Evolutionary conservation across 2,113 vertebrate species (phyloP), one percentile per base, ranked within the genome.

Genomic region (Tichodroma muraria): DNA sequence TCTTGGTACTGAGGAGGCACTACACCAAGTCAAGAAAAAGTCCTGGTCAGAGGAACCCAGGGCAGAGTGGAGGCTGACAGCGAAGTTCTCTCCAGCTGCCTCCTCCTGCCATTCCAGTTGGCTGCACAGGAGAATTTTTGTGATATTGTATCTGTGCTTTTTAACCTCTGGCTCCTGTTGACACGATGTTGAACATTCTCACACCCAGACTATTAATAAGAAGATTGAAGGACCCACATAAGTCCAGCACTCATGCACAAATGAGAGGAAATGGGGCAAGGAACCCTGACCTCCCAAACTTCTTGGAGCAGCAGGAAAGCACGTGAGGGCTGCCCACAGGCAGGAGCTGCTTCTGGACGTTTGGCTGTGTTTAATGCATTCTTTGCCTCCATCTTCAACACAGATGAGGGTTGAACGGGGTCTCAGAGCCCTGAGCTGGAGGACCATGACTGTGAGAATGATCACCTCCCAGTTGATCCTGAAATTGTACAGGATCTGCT

Each of bases 81-180:
- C 47, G 66, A 72, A 88, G 21, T 25, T 71, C 47, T 92, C 49
- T 90, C 24, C 45, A 82, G 53, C 30, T 33, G 6, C 40, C 38
- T 90, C 28, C 18, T 82, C 33, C 56, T 52, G 45, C 42, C 63
- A 47, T 87, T 89, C 63, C 77, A 85, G 22, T 37, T 60, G 85
- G 30, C 61, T 88, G 80, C 73, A 40, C 76, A 57, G 54, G 35
- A 82, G 27, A 44, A 31, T 85, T 93, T 79, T 73, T 44, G 65
- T 71, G 17, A 13, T 69, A 79, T 87, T 86, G 11, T 61, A 71
- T 93, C 91, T 85, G 76, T 96, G 88, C 52, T 85, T 94, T 94
- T 91, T 91, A 96, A 93, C 59, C 45, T 91, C 61, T 77, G 47
- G 11, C 69, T 94, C 53, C 59, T 49, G 65, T 65, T 76, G 47